Conservation (phyloP, 2,888 invertebrate genomes). For the Willowsia nigromaculata region DNA sequence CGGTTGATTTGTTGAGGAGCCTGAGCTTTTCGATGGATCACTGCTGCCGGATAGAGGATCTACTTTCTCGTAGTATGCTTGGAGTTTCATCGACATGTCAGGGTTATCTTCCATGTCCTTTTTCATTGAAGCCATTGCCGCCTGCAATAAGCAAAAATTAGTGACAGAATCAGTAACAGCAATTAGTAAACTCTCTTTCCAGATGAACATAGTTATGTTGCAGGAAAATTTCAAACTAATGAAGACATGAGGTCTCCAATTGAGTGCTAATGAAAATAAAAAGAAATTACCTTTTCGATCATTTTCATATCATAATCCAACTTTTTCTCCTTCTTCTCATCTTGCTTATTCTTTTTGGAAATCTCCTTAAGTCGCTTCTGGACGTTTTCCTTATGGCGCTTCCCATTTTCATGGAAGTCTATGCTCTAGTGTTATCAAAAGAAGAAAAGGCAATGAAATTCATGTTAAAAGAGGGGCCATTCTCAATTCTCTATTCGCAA, state of each 20-base stretch:
- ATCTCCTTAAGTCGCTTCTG: slow-evolving; percentile 91
- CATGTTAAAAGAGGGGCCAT: not conserved
- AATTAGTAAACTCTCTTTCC: too few species aligned
- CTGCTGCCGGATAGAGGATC: slow-evolving; percentile 20
- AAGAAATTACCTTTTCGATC: slow-evolving; percentile 87
- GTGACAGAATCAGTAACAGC: too few species aligned
- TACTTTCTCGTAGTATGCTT: slow-evolving; percentile 63
- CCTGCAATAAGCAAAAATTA: slow-evolving; percentile 80
- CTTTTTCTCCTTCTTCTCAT: slow-evolving; percentile 88
- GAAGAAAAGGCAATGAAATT: not conserved
- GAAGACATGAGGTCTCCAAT: slow-evolving; percentile 61
- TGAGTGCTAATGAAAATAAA: not conserved
- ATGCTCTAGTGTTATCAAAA: slow-evolving; percentile 86
- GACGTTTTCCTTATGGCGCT: slow-evolving; percentile 94
- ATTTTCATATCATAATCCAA: slow-evolving; percentile 88
- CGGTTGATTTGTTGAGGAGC: slow-evolving; percentile 44
- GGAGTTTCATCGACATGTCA: slow-evolving; percentile 81
- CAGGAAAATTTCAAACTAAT: too few species aligned
- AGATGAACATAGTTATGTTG: too few species aligned
- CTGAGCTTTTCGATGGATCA: not conserved
- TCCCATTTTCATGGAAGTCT: slow-evolving; percentile 96
- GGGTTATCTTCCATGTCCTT: slow-evolving; percentile 89
- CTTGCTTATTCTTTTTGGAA: slow-evolving; percentile 90
- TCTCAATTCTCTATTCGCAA: too few species aligned
- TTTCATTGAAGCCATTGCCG: slow-evolving; percentile 92